A percentile compares a stretch with the other conserved stretches of the same genome.
These are phyloP conservation scores for Ochropleura plecta DNA, from an alignment of 2,888 invertebrate species.

Conservation along the genomic window DNA sequence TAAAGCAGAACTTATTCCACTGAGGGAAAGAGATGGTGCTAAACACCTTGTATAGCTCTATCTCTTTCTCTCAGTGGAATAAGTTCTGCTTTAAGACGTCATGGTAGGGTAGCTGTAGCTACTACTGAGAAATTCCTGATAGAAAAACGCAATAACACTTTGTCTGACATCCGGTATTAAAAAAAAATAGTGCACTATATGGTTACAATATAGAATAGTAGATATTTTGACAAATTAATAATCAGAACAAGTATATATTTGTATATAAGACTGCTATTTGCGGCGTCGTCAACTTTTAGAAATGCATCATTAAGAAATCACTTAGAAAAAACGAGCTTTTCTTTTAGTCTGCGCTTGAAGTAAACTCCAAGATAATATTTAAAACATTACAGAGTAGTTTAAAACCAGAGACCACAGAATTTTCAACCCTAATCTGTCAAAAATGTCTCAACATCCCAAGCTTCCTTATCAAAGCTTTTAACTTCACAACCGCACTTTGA, in stretches of 20 bases:
- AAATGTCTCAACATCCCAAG: conserved; percentile 30
- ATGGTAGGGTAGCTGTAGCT: no score
- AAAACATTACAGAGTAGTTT: not conserved
- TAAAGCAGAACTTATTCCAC: no score
- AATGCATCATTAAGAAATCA: not conserved
- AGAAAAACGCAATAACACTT: no score
- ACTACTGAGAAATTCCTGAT: no score
- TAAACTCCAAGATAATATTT: not conserved
- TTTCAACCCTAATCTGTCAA: conserved; percentile 8
- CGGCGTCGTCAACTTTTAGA: not conserved
- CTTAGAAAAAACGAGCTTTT: not conserved
- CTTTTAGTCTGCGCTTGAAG: not conserved
- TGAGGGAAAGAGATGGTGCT: no score
- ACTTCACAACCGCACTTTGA: conserved; percentile 44
- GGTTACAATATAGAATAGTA: no score
- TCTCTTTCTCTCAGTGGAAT: no score
- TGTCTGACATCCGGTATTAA: no score
- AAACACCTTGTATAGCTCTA: no score
- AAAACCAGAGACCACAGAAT: conserved; percentile 10
- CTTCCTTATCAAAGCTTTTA: conserved; percentile 41
- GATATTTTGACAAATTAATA: not conserved
- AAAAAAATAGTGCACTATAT: not conserved
- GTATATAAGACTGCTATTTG: not conserved
- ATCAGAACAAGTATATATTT: not conserved
- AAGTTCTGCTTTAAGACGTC: no score